A percentile compares a stretch with the other conserved stretches of the same genome.
These are phyloP conservation scores for Iguana delicatissima DNA, from an alignment of 2,797 vertebrate genomes.

Conservation along the genomic window DNA sequence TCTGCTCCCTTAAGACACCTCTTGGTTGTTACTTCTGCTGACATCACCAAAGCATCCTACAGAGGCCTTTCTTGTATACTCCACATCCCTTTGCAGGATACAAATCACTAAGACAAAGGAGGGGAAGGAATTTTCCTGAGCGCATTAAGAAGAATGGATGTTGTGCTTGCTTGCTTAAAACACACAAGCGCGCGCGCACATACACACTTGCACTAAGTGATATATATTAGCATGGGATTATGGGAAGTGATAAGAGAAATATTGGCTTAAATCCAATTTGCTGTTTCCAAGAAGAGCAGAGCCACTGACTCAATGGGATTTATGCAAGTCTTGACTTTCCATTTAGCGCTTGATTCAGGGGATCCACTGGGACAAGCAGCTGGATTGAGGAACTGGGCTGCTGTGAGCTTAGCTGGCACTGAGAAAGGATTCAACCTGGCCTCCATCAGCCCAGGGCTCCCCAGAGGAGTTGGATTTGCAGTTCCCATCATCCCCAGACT, in stretches of 20 bases:
- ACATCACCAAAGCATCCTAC: neutral
- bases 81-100: neutral
- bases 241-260: neutral
- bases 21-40: neutral
- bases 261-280: neutral
- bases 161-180: neutral
- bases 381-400: too few relatives aligned
- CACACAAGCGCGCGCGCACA: too few relatives aligned
- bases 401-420: neutral
- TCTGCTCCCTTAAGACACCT: neutral
- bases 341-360: too few relatives aligned
- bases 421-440: neutral
- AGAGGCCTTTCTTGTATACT: neutral
- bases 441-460: neutral
- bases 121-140: neutral
- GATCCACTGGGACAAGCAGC: too few relatives aligned
- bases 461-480: neutral
- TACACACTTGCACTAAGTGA: too few relatives aligned
- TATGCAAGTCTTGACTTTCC: too few relatives aligned
- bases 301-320: too few relatives aligned
- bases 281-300: too few relatives aligned
- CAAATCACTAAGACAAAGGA: too few relatives aligned
- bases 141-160: too few relatives aligned
- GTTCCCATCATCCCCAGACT: neutral
- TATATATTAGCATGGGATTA: neutral